Percentiles rank a stretch among this genome's conserved stretches.
phyloP scores from a whole-genome alignment of 1,140 invertebrate genomes.

The Stenopsyche tienmushanensis region DNA sequence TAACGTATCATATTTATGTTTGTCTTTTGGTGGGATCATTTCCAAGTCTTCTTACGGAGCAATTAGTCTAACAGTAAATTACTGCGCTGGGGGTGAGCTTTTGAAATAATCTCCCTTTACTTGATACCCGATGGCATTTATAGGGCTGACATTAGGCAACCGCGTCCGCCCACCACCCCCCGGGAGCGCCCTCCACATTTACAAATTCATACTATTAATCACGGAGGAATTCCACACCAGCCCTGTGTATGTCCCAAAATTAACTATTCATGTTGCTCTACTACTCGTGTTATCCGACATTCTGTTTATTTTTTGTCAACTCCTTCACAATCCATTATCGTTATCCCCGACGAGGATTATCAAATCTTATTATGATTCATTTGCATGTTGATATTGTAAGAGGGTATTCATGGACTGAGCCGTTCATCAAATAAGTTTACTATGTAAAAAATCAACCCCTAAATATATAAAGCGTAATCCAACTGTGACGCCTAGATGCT shows the following conservation, averaged over 20 bases:
- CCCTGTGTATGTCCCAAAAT: slow-evolving; percentile 36
- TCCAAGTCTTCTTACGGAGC: slow-evolving; percentile 10
- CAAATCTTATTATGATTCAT: too few relatives aligned
- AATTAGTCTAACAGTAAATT: slow-evolving; percentile 24
- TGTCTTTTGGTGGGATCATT: too few relatives aligned
- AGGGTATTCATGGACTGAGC: too few relatives aligned
- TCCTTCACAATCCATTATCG: too few relatives aligned
- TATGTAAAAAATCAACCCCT: too few relatives aligned
- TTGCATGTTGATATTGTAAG: too few relatives aligned
- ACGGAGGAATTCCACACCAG: slow-evolving; percentile 39
- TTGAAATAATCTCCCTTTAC: slow-evolving; percentile 29
- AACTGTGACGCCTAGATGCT: too few relatives aligned
- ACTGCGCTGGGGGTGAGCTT: too few relatives aligned
- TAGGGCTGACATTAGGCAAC: slow-evolving; percentile 30
- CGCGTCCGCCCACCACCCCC: slow-evolving; percentile 22
- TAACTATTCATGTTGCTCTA: slow-evolving; percentile 28
- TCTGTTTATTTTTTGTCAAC: background rate
- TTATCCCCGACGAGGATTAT: too few relatives aligned
- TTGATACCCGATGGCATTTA: slow-evolving; percentile 30
- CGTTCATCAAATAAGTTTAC: too few relatives aligned
- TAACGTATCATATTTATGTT: too few relatives aligned
- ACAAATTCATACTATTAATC: slow-evolving; percentile 42
- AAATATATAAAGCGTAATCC: too few relatives aligned
- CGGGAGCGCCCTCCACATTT: slow-evolving; percentile 40
- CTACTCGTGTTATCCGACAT: background rate